Evolutionary conservation across 2,113 vertebrate species (phyloP), one percentile per base, ranked within the genome.

Genomic region (Arvicanthis niloticus): DNA sequence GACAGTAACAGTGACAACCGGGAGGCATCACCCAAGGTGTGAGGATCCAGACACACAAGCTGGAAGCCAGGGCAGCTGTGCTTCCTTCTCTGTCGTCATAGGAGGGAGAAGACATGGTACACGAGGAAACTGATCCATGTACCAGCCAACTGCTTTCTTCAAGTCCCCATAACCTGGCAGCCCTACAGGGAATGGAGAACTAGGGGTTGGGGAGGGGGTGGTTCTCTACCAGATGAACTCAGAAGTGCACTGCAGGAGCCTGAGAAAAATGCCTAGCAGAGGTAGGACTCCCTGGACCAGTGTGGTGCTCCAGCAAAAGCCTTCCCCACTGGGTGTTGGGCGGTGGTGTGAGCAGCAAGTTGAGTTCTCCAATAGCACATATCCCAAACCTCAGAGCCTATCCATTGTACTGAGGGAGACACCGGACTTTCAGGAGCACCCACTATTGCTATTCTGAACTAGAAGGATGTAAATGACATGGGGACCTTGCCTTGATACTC

Each of bases 301-400:
- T 7, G 1, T 12, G 26, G 26, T 62, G 11, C 56, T 75, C 80
- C n/a, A 0, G 1, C 34, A 31, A 5, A 3, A 2, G 3, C 16
- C 17, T 24, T 22, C 34, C 0, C 10, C 1, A 6, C 31, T 26
- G 31, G 8, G 40, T 26, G 12, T 16, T 12, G 6, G 10, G 11
- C 11, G 40, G n/a, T 0, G 1, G 70, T 6, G 1, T 2, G 24
- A 29, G 29, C 2, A 58, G 26, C 1, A 37, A 15, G 5, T 5
- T 73, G 37, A 84, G 24, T 42, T 58, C 19, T 42, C 26, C 16
- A 17, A 3, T 12, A 53, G 15, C 31, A 24, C 1, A 1, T 34
- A n/a, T 0, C 3, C 16, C 24, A 56, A 51, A 6, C 3, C 16
- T 77, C 31, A 56, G 56, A 51, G 26, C 37, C 19, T 65, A 4